Base-by-base conservation (phyloP, 1,140 invertebrate genomes). In the Globodera ellingtonae region DNA sequence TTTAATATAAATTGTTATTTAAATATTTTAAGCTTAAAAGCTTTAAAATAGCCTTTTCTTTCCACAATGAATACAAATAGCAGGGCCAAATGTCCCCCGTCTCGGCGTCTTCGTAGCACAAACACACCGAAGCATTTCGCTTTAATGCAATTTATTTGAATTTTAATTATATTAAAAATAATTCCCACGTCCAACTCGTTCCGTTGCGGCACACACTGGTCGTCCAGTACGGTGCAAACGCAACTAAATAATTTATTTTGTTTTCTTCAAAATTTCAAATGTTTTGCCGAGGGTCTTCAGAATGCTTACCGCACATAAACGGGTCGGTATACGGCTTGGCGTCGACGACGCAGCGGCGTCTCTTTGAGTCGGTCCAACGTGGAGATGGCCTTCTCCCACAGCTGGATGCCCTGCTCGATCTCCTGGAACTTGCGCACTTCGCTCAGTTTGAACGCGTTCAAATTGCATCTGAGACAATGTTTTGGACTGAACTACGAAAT, bases 61-160 rank as follows among this genome's bases (percentile, higher is more conserved):
- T 84, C 88, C 88, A 89, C 21, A 82, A 85, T 44, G 83, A 74
- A 15, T 81, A 81, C 13, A 86, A 80, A 80, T 89, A 89, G 78
- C 87, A 89, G 15, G 87, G 87, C 87, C 87, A 89, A 66, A 89
- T 88, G 67, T 89, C 82, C 4, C 87, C 87, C 13, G 86, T 88
- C 50, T 84, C 81, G 24, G 80, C 81, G 71, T 89, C 88, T 78
- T 89, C 87, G 70, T 84, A 89, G 72, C 87, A 89, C 76, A 89
- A 82, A 83, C 87, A 89, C 35, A 88, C 83, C 21, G 85, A 79
- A 0, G 88, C 79, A 80, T 89, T 89, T 35, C 78, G 80, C 88
- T 89, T 62, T 62, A 62, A 75, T 35, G 87, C 69, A 80, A 75
- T n/a, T 52, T 6, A 24, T 70, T 13, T 35, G 67, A 21, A 24